phyloP scores from a whole-genome alignment of 2,888 invertebrate genomes.

The Metacarcinus magister region DNA sequence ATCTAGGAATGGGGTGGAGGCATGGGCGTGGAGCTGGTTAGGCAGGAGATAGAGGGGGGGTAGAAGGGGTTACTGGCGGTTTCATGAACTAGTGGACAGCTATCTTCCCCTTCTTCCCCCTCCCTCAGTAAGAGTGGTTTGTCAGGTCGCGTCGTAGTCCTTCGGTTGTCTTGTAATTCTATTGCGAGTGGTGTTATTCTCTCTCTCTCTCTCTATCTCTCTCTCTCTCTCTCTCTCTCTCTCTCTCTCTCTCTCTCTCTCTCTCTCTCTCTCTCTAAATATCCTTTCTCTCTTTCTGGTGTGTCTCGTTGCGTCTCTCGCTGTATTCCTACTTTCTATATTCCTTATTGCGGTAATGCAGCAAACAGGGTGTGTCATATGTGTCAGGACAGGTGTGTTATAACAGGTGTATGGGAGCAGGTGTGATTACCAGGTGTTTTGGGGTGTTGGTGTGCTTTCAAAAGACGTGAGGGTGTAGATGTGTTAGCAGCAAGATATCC shows the following conservation, averaged over 20 bases:
- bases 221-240: not conserved
- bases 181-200: conserved; percentile 46
- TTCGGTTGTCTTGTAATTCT: not conserved
- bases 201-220: conserved; percentile 33
- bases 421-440: not conserved
- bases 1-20: conserved; percentile 66
- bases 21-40: not conserved
- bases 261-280: not conserved
- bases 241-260: conserved; percentile 60
- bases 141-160: not conserved
- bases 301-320: conserved; percentile 8
- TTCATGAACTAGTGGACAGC: not conserved
- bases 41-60: not conserved
- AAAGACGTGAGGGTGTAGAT: not conserved
- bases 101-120: not conserved
- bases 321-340: not conserved
- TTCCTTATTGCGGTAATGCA: not conserved
- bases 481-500: not conserved
- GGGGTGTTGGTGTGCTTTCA: not conserved
- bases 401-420: not conserved
- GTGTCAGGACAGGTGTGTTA: not conserved
- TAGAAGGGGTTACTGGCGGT: not conserved
- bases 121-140: not conserved
- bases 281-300: not conserved
- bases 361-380: not conserved